Percentiles rank a stretch among this genome's conserved stretches.
Evolutionary conservation across 2,888 invertebrate genomes (phyloP).

Genomic region (Spodoptera littoralis): DNA sequence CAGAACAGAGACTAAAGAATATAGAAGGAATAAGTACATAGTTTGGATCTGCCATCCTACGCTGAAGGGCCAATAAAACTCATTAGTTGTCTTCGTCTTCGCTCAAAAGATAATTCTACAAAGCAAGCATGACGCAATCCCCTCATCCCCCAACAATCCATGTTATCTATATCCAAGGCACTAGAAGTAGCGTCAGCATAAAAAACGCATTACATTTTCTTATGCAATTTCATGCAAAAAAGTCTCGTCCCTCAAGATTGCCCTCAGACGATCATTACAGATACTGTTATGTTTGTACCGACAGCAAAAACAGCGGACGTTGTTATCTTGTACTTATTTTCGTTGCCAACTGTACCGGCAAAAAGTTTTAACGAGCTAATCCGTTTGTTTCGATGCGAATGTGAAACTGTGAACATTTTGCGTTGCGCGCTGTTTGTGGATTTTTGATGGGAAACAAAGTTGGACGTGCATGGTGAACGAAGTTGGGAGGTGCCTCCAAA

Average conservation of each 20-base stretch:
- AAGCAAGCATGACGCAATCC: constrained; percentile 15
- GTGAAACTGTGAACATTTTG: constrained; percentile 20
- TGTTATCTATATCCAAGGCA: constrained; percentile 15
- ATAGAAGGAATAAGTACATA: too few species aligned
- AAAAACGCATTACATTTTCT: constrained; percentile 47
- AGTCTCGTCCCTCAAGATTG: constrained; percentile 34
- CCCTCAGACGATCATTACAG: constrained; percentile 46
- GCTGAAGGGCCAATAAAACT: too few species aligned
- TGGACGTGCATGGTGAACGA: too few species aligned
- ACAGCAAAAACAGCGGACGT: constrained; percentile 43
- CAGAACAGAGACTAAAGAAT: too few species aligned
- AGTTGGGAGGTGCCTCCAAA: too few species aligned
- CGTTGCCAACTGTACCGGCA: constrained; percentile 39
- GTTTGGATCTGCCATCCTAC: too few species aligned
- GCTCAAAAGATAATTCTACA: constrained; percentile 6
- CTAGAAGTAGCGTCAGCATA: constrained; percentile 23
- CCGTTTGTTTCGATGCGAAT: constrained; percentile 46
- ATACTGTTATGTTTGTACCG: constrained; percentile 36
- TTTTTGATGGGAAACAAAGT: not conserved
- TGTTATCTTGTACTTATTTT: constrained; percentile 43
- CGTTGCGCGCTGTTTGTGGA: not conserved
- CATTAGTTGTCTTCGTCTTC: not conserved
- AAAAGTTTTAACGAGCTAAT: constrained; percentile 57
- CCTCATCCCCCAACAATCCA: constrained; percentile 4
- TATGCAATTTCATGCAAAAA: constrained; percentile 40